These are phyloP conservation scores for Acrossocheilus fasciatus DNA, from an alignment of 2,797 vertebrate genomes.

Conservation along the genomic window DNA sequence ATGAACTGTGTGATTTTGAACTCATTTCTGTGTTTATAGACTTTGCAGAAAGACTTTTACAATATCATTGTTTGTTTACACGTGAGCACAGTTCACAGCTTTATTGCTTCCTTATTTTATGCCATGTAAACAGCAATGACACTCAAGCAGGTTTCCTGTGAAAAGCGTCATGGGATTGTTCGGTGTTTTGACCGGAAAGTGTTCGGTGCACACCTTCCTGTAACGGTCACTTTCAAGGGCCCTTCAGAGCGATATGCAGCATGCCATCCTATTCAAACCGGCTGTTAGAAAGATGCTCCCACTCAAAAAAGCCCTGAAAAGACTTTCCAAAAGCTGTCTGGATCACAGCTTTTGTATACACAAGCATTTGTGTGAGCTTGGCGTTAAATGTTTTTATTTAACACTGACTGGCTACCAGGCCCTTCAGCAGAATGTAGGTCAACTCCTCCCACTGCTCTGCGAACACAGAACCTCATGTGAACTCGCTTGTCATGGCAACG, in stretches of 20 bases:
- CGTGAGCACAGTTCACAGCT: background rate
- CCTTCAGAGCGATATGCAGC: background rate
- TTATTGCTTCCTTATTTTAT: conserved; percentile 2
- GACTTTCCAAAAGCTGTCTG: background rate
- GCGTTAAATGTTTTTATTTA: conserved; percentile 32
- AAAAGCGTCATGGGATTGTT: background rate
- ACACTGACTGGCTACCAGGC: conserved; percentile 33
- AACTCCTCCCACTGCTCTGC: conserved; percentile 66
- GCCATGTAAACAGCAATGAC: background rate
- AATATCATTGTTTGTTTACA: conserved; percentile 12
- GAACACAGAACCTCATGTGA: conserved; percentile 71
- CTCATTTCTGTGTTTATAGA: background rate
- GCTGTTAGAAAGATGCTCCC: background rate
- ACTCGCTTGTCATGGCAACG: conserved; percentile 64
- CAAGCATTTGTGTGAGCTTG: background rate
- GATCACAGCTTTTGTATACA: background rate
- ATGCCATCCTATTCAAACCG: background rate
- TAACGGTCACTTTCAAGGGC: background rate
- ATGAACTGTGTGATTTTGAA: background rate
- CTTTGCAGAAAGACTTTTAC: conserved; percentile 13
- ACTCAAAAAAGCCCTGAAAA: background rate
- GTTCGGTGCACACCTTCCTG: too few relatives aligned
- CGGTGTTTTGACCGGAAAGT: background rate
- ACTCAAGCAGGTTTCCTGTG: background rate
- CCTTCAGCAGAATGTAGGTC: conserved; percentile 76